Evolutionary conservation across 1,140 invertebrate genomes (phyloP), one percentile per base, ranked within the genome.

Genomic region (Bombus polaris): DNA sequence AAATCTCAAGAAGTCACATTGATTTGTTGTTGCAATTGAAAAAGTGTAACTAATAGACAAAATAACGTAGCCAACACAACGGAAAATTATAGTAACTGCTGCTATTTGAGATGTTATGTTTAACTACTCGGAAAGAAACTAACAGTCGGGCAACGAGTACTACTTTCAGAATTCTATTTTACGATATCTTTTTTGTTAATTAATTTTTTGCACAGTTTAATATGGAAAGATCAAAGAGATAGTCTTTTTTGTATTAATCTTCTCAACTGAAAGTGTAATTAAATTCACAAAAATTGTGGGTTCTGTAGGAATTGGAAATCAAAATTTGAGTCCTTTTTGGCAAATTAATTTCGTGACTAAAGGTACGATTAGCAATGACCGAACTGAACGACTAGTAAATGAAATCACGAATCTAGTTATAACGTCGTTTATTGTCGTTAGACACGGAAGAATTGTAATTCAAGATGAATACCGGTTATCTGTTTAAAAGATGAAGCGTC

Each of bases 401-500:
- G 65, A 47, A 86, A 35, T 80, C 83, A 71, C 44, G 88, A 86
- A 71, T 71, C 28, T 47, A 39, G 62, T 86, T 82, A 47, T 66
- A 79, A 86, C 66, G 37, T 42, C 18, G 79, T 81, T 83, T 75
- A 78, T 78, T 47, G 39, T 78, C 57, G 62, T 25, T 47, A 37
- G 53, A 62, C 83, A 79, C 44, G 74, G 70, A 75, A 62, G 79
- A 62, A 73, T 37, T 62, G 65, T 89, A 89, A 89, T 89, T 85
- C 15, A 53, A 37, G 80, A 89, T 70, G 66, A 89, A 53, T 79
- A 73, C n/a, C 13, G 32, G 25, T 71, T 83, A 57, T 3, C 80
- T 32, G 74, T 8, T 39, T 81, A 71, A 83, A 86, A 25, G 47
- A 77, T n/a, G 59, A 35, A 57, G 68, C 68, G 73, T 81, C n/a